Evolutionary conservation across 2,888 invertebrate genomes (phyloP).

Genomic region (Leptinotarsa tumamoca): DNA sequence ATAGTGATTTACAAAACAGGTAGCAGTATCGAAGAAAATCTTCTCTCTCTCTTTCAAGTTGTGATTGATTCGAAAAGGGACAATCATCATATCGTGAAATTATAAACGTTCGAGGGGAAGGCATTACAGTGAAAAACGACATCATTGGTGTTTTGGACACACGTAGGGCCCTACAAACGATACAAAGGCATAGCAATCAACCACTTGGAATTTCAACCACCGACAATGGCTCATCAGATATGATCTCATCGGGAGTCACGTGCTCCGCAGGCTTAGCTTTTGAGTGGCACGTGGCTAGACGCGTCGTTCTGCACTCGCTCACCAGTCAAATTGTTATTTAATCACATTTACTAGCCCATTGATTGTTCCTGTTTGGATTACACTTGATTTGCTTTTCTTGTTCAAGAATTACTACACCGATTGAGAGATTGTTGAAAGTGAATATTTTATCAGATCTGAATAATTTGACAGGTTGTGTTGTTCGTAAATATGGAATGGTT

Average conservation of each 20-base stretch:
- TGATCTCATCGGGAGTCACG: conserved; percentile 54
- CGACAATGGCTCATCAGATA: conserved; percentile 54
- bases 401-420: conserved; percentile 22
- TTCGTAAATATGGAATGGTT: too few relatives aligned
- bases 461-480: too few relatives aligned
- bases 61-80: neutral
- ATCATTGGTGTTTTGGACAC: conserved; percentile 15
- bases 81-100: neutral
- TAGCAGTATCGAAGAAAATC: too few relatives aligned
- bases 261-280: conserved; percentile 41
- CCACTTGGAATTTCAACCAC: conserved; percentile 37
- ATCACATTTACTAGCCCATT: conserved; percentile 49
- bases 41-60: neutral
- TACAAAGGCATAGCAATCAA: conserved; percentile 32
- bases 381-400: conserved; percentile 41
- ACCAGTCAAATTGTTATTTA: conserved; percentile 53
- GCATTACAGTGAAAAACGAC: conserved; percentile 14
- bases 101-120: neutral
- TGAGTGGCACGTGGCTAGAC: conserved; percentile 42
- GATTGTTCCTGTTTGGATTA: conserved; percentile 32
- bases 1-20: too few relatives aligned
- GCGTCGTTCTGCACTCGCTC: conserved; percentile 46
- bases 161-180: conserved; percentile 5
- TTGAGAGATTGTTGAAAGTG: neutral
- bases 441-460: too few relatives aligned